Evolutionary conservation across 2,113 vertebrate species (phyloP).

Genomic region (Podarcis muralis): DNA sequence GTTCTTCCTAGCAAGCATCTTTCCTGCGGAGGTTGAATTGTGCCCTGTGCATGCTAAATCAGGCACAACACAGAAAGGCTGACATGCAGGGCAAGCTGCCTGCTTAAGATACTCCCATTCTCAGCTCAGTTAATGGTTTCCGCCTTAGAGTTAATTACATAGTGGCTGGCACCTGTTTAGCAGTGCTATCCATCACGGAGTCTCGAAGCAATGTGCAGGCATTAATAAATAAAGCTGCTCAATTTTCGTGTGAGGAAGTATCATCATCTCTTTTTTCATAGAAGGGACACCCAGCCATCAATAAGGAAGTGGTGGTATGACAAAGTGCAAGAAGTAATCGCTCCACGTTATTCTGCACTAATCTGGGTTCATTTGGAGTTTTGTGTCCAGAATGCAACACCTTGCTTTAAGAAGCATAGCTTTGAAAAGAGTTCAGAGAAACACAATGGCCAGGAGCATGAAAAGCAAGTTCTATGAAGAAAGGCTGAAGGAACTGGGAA

Average conservation of each 20-base stretch:
- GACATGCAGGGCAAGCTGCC: neutral
- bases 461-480: neutral
- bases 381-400: neutral
- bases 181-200: neutral
- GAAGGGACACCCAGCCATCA: neutral
- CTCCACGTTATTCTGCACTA: neutral
- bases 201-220: neutral
- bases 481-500: neutral
- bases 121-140: neutral
- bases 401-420: neutral
- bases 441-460: neutral
- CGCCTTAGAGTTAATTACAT: neutral
- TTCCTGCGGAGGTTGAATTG: neutral
- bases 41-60: neutral
- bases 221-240: constrained; percentile 21
- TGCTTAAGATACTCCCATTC: neutral
- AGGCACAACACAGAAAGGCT: neutral
- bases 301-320: neutral
- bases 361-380: neutral
- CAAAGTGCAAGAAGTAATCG: neutral
- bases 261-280: neutral
- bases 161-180: rapidly evolving
- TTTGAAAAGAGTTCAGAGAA: neutral
- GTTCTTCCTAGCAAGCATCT: neutral
- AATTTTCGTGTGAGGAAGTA: neutral